Evolutionary conservation across 2,888 invertebrate genomes (phyloP), one percentile per base, ranked within the genome.

Genomic region (Lasioglossum pauxillum): DNA sequence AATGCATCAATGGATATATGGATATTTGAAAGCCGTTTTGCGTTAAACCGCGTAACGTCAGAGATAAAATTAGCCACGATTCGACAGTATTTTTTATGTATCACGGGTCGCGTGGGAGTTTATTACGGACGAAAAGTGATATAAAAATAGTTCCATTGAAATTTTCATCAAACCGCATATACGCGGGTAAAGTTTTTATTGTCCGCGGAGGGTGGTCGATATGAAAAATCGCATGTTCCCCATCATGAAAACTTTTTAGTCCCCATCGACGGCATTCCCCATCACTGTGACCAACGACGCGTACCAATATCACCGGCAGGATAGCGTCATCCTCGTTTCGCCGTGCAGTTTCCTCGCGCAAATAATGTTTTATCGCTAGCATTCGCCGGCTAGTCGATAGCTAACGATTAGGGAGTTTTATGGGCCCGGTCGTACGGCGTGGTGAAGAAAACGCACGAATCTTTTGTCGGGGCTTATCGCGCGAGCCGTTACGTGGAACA

Each of bases 401-500:
- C 80, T 74, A 81, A 27, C 91, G 91, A 90, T 90, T 90, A 88
- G 82, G 80, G 75, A 84, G 82, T 78, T 90, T 90, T 90, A 90
- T 90, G 90, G 87, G 49, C 72, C 57, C 64, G 78, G 75, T 86
- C 75, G 77, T 74, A 77, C 74, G 38, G 14, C 16, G 31, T 0
- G 64, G 46, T 74, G 78, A 75, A 78, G 80, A 82, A 41, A 81
- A 78, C 78, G 84, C 83, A 83, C 75, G 90, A 90, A 90, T 91
- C 91, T 85, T 84, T 69, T 71, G 60, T 49, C 19, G n/a, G 27
- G 57, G 85, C 83, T 90, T 88, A 90, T 90, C 89, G 83, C 60
- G 38, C 49, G 73, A 60, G 77, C 83, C 78, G 84, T 81, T 85
- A 81, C 81, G 86, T 67, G 84, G 79, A 84, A 83, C 91, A 75